These are phyloP conservation scores for Drosophila bifasciata DNA, from an alignment of 1,140 invertebrate species.

Conservation along the genomic window DNA sequence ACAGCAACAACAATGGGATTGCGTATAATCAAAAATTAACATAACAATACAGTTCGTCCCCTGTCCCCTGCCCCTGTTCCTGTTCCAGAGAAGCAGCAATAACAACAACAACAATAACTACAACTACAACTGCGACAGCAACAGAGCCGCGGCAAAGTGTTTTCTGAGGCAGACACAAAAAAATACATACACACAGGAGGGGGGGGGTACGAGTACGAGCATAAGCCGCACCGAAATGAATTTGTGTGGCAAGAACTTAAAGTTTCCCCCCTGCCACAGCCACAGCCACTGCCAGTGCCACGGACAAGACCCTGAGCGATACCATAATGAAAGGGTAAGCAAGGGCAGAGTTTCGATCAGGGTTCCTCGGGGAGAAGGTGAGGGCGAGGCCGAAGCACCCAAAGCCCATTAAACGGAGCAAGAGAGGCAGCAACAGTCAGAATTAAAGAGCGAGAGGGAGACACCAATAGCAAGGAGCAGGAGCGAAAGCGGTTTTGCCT, in stretches of 20 bases:
- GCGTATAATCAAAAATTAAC: conserved; percentile 78
- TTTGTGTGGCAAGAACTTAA: conserved; percentile 65
- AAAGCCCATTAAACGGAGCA: conserved; percentile 51
- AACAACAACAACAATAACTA: conserved; percentile 27
- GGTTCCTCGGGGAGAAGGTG: neutral
- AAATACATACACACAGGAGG: conserved; percentile 23
- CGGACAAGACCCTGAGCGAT: conserved; percentile 19
- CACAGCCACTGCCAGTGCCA: conserved; percentile 34
- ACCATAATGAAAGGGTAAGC: conserved; percentile 77
- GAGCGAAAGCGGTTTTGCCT: conserved; percentile 21
- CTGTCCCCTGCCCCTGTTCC: too few relatives aligned
- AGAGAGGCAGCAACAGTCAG: too few relatives aligned
- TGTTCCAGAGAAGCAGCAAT: conserved; percentile 9
- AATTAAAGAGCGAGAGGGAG: too few relatives aligned
- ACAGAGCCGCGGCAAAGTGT: conserved; percentile 38
- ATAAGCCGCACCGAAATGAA: conserved; percentile 59
- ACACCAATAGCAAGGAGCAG: too few relatives aligned
- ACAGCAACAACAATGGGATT: conserved; percentile 64
- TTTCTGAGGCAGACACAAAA: conserved; percentile 47
- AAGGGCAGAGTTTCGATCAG: conserved; percentile 20
- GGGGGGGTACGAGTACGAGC: neutral
- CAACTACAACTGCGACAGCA: conserved; percentile 34
- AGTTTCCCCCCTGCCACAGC: conserved; percentile 32
- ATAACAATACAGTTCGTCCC: conserved; percentile 60
- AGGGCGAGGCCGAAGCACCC: conserved; percentile 26